phyloP scores from a whole-genome alignment of 2,888 invertebrate species.

The Tachystola acroxantha region DNA sequence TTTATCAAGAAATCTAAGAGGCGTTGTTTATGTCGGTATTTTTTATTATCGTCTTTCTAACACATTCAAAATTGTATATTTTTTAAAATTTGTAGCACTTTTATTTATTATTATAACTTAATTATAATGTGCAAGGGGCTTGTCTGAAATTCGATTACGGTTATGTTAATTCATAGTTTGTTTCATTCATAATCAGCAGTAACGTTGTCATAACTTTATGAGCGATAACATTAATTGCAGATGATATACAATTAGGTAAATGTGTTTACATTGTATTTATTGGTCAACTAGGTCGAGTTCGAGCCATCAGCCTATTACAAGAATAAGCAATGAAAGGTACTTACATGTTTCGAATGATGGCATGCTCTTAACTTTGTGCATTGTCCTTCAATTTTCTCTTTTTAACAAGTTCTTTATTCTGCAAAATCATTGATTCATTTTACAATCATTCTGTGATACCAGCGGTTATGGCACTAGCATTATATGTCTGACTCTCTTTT shows the following conservation, averaged over 20 bases:
- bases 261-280: conserved; percentile 7
- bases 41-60: neutral
- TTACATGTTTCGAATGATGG: conserved; percentile 20
- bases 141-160: too few species aligned
- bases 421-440: neutral
- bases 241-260: too few species aligned
- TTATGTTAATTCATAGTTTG: too few species aligned
- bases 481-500: conserved; percentile 20
- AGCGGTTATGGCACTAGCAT: conserved; percentile 17
- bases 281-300: conserved; percentile 35
- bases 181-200: too few species aligned
- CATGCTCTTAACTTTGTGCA: conserved; percentile 22
- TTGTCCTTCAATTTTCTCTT: conserved; percentile 6
- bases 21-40: neutral
- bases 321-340: conserved; percentile 60
- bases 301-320: conserved; percentile 32
- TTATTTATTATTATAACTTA: too few species aligned
- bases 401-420: conserved; percentile 4
- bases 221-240: too few species aligned
- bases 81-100: too few species aligned
- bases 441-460: conserved; percentile 13
- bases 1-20: neutral
- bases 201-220: too few species aligned
- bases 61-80: too few species aligned
- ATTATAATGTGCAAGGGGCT: too few species aligned